Conservation (phyloP, 1,140 invertebrate species). For the Antheraea mylitta region DNA sequence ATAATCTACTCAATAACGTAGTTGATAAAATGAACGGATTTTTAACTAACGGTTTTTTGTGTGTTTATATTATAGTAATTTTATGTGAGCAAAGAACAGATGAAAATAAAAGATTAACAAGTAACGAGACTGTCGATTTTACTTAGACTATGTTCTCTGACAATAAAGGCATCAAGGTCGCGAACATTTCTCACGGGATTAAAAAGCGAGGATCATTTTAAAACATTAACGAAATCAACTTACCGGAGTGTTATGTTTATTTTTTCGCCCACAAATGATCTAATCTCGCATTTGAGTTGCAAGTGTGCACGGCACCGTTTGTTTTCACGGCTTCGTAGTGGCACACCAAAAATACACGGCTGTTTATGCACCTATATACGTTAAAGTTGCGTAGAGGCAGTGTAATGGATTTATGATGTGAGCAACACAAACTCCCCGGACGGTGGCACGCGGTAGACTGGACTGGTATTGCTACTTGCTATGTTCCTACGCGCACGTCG, state of each 20-base stretch:
- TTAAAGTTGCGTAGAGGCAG: conserved; percentile 49
- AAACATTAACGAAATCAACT: conserved; percentile 49
- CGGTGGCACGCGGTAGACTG: conserved; percentile 57
- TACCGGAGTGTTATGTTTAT: conserved; percentile 71
- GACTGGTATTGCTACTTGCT: conserved; percentile 26
- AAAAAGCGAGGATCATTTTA: conserved; percentile 29
- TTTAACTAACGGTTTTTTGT: background rate
- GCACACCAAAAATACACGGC: conserved; percentile 49
- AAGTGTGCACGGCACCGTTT: conserved; percentile 47
- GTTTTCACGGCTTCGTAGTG: conserved; percentile 49
- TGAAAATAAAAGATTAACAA: background rate
- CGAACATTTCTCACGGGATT: conserved; percentile 12
- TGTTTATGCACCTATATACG: conserved; percentile 50
- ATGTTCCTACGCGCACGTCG: conserved; percentile 32
- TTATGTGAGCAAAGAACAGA: background rate
- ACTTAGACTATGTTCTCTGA: conserved; percentile 47
- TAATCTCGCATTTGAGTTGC: conserved; percentile 55
- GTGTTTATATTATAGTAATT: background rate
- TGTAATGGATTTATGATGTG: conserved; percentile 18
- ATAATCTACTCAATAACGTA: background rate
- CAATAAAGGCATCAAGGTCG: conserved; percentile 4
- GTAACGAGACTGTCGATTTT: conserved; percentile 28
- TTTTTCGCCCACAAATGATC: conserved; percentile 55
- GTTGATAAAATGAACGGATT: background rate
- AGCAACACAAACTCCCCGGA: conserved; percentile 39